Evolutionary conservation across 2,797 vertebrate genomes (phyloP), one percentile per base, ranked within the genome.

Genomic region (Pipistrellus pipistrellus): DNA sequence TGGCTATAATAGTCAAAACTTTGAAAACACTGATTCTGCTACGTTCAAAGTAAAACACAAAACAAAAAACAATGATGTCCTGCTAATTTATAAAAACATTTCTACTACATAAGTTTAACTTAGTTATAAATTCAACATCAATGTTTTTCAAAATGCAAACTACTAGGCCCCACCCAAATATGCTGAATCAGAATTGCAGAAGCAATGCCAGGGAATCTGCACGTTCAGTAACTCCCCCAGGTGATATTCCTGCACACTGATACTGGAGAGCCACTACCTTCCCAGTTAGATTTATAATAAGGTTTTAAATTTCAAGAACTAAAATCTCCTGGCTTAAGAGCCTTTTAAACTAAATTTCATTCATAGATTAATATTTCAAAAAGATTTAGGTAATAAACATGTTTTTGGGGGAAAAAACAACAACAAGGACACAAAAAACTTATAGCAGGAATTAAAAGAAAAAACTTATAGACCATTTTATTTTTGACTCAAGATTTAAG

Each of bases 401-500:
- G 57, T 6, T 38, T 12, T 69, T 62, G 35, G 30, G 30, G 32
- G 77, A 77, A 96, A 94, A 41, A 41, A 41, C 38, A 93, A 20
- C 95, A 93, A 93, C 23, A 89, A 77, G 72, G 41, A 8, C 69
- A 46, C 82, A 82, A 91, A 93, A 93, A 95, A 85, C 72, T 90
- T 82, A 94, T 2, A 96, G 71, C 59, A 55, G 11, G 32, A 93
- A 77, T 57, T 91, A 32, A 84, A 94, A 69, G 46, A 71, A 68
- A 3, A 76, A 95, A 91, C 27, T 38, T 87, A 66, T 2, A 77
- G 46, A 41, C 66, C 21, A 77, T 35, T 87, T 95, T 82, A 78
- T 71, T 88, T 88, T 80, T 91, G 95, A 93, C 38, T 73, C 30
- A 68, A 88, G 72, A 92, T 55, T 93, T 90, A 93, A 93, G 77